phyloP scores from a whole-genome alignment of 2,797 vertebrate genomes.

The Notoglanidium macrostoma region DNA sequence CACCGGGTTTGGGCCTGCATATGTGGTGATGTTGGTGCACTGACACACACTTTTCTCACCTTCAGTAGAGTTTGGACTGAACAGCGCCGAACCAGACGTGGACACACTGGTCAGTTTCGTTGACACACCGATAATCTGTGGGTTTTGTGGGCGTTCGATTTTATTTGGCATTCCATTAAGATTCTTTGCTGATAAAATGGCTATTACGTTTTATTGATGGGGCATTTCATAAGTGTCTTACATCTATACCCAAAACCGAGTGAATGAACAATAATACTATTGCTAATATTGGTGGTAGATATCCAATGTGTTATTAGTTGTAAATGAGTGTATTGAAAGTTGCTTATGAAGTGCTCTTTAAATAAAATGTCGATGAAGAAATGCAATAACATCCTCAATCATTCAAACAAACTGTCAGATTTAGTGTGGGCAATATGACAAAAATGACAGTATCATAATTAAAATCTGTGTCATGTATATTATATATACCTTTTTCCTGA shows the following conservation, averaged over 20 bases:
- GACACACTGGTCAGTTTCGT: not conserved
- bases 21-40: not conserved
- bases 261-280: not conserved
- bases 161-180: not conserved
- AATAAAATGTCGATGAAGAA: not conserved
- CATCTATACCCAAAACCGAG: not conserved
- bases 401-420: not conserved
- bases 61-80: not conserved
- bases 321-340: not conserved
- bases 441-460: not conserved
- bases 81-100: not conserved
- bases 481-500: not conserved
- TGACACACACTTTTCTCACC: not conserved
- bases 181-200: not conserved
- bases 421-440: not conserved
- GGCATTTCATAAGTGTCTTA: conserved; percentile 15
- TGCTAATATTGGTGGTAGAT: not conserved
- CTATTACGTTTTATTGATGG: conserved; percentile 16
- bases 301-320: not conserved
- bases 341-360: conserved; percentile 11
- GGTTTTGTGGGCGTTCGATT: too few relatives aligned
- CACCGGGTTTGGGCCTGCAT: not conserved
- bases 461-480: not conserved
- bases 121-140: not conserved
- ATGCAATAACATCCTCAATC: conserved; percentile 4